These are phyloP conservation scores for Polydrusus tereticollis DNA, from an alignment of 2,888 invertebrate genomes.

Conservation along the genomic window DNA sequence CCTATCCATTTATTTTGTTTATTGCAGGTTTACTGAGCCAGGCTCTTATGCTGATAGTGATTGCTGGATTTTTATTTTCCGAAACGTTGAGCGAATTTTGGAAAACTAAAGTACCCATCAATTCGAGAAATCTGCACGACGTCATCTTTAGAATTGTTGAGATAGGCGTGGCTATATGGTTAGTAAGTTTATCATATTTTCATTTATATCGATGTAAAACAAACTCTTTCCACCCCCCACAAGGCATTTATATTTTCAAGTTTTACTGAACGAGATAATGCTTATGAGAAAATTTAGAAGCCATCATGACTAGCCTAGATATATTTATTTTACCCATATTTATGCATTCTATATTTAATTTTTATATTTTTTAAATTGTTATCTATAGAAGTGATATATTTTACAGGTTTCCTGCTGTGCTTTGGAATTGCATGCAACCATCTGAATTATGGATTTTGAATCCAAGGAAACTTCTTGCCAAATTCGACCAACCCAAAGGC, in stretches of 20 bases:
- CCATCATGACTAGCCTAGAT: no score
- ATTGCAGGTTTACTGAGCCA: constrained; percentile 83
- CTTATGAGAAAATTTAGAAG: no score
- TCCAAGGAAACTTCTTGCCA: constrained; percentile 86
- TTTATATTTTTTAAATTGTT: no score
- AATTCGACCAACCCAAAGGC: constrained; percentile 54
- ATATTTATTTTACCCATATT: no score
- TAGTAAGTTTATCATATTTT: no score
- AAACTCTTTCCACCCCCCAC: no score
- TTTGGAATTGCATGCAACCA: constrained; percentile 96
- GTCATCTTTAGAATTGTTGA: constrained; percentile 91
- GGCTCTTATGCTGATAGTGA: constrained; percentile 90
- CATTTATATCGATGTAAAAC: no score
- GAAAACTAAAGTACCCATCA: constrained; percentile 90
- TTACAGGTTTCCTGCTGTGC: constrained; percentile 84
- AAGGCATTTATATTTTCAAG: no score
- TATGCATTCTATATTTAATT: no score
- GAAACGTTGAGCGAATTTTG: constrained; percentile 93
- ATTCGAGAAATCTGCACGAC: constrained; percentile 93
- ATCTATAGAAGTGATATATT: neutral
- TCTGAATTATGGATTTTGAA: constrained; percentile 94
- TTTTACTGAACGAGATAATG: no score
- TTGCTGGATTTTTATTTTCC: constrained; percentile 89
- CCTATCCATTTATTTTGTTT: neutral
- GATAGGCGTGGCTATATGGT: constrained; percentile 92